phyloP scores from a whole-genome alignment of 2,113 vertebrate species.

The Donacobius atricapilla region DNA sequence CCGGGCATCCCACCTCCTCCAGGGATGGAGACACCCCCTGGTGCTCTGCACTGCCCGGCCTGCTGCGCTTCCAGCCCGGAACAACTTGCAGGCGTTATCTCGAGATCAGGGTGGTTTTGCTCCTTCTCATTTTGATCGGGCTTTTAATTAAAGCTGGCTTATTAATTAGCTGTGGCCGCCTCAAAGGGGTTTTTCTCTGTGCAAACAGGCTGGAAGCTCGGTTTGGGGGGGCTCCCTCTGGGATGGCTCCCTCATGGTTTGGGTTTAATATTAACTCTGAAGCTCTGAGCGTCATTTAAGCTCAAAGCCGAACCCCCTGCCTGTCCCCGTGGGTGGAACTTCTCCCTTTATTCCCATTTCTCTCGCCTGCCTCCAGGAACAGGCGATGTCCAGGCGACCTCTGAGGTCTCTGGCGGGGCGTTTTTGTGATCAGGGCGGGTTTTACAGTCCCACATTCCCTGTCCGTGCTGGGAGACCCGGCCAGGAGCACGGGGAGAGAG shows the following conservation, averaged over 20 bases:
- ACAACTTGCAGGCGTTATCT: accelerated
- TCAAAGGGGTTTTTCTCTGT: background rate
- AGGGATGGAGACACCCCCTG: background rate
- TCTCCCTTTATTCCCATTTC: background rate
- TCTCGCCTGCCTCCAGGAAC: background rate
- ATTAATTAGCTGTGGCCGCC: background rate
- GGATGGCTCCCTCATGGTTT: background rate
- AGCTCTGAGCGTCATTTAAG: background rate
- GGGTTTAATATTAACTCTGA: background rate
- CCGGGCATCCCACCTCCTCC: background rate
- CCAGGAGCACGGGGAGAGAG: background rate
- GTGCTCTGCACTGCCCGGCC: background rate
- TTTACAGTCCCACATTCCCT: background rate
- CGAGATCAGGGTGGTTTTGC: background rate
- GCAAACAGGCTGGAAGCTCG: background rate
- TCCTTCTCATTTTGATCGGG: background rate
- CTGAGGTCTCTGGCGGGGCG: background rate
- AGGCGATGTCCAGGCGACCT: background rate
- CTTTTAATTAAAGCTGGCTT: slow-evolving; percentile 15
- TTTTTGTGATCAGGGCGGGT: background rate
- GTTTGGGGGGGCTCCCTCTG: background rate
- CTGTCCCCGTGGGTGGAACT: background rate
- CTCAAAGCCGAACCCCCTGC: background rate
- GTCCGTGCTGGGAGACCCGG: accelerated
- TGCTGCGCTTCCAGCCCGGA: background rate